Evolutionary conservation across 2,888 invertebrate species (phyloP).

Genomic region (Drosophila flavopinicola): DNA sequence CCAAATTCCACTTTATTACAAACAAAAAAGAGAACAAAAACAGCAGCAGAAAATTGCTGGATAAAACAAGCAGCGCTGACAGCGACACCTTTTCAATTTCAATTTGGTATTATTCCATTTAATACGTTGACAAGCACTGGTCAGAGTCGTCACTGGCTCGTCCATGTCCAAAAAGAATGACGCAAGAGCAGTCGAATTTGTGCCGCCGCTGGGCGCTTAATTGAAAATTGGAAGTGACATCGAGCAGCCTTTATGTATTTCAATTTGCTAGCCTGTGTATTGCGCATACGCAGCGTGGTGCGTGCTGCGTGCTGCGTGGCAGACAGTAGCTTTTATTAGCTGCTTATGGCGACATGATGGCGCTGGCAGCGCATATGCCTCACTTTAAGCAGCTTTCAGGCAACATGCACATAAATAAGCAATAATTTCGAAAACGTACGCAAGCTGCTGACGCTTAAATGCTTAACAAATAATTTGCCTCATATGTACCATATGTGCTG

Average conservation of each 20-base stretch:
- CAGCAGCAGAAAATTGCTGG: constrained; percentile 21
- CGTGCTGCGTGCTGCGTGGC: constrained; percentile 18
- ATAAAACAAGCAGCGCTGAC: constrained; percentile 44
- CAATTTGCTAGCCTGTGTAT: constrained; percentile 26
- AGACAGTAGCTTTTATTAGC: constrained; percentile 48
- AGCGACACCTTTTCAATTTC: constrained; percentile 78
- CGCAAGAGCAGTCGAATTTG: constrained; percentile 63
- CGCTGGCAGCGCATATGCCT: constrained; percentile 7
- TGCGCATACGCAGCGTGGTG: constrained; percentile 42
- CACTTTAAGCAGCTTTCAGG: constrained; percentile 43
- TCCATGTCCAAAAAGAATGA: constrained; percentile 51
- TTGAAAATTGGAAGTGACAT: constrained; percentile 49
- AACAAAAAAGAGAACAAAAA: constrained; percentile 14
- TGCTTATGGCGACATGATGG: constrained; percentile 29
- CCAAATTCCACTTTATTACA: constrained; percentile 77
- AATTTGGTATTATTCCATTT: constrained; percentile 75
- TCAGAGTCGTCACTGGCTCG: constrained; percentile 40
- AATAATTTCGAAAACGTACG: constrained; percentile 3
- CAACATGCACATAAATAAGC: constrained; percentile 6
- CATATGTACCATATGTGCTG: constrained; percentile 14
- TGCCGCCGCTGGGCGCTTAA: constrained; percentile 44
- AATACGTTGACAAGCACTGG: constrained; percentile 52
- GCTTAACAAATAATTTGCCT: constrained; percentile 40
- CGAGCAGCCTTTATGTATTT: constrained; percentile 8
- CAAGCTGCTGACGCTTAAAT: constrained; percentile 41